Evolutionary conservation across 2,797 vertebrate genomes (phyloP), one percentile per base, ranked within the genome.

Genomic region (Enteromius radiatus): DNA sequence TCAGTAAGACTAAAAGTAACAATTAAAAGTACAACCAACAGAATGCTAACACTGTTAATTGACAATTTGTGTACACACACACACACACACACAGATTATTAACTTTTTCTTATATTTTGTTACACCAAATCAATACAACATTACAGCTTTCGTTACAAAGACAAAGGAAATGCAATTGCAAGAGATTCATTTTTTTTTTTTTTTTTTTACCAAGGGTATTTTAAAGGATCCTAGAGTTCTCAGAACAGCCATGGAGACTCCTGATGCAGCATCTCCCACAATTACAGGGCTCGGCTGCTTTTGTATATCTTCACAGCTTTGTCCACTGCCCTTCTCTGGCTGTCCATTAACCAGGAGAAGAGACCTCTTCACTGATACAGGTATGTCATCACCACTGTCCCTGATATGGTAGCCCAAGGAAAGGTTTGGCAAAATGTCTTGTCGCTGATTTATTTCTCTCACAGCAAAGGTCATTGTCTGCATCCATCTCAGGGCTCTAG

Each of bases 401-500:
- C 78, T 88, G 36, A 95, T 92, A 82, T 93, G 90, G 76, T 90
- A 94, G 23, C 93, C 93, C 45, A 93, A 86, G 61, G 89, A 91
- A 4, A 94, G 61, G 31, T 88, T 85, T 52, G 94, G 91, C 23
- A 95, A 88, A 17, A 95, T 76, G 69, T 93, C 92, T 10, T 33
- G 65, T 36, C 87, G 88, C 75, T 86, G 85, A 83, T 94, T 95
- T 81, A 95, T 92, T 83, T 95, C 92, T 78, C 77, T 81, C 5
- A 93, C 88, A n/a, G 93, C 90, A 83, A 94, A 95, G 33, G 84
- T 89, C 94, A 95, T 93, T 4, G 93, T 93, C 78, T 91, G 90
- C 87, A 93, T 92, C 93, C 93, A 93, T 49, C 92, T 91, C 23
- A 94, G 86, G 14, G 92, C 91, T 80, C 92, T 88, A 61, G 91